Evolutionary conservation across 2,797 vertebrate genomes (phyloP), one percentile per base, ranked within the genome.

Genomic region (Neoniphon sammara): DNA sequence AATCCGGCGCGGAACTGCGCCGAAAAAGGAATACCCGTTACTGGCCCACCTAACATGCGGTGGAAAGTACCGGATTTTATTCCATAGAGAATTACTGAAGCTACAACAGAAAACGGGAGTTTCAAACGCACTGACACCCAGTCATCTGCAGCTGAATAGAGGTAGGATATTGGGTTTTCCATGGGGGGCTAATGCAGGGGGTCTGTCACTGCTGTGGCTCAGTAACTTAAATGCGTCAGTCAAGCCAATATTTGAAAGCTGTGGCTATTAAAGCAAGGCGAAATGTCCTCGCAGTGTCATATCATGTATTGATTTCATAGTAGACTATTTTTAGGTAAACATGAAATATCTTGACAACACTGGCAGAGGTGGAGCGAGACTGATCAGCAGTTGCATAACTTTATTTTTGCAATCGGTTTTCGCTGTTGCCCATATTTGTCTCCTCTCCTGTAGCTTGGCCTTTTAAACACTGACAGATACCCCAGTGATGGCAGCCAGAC

Each of bases 101-200:
- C 58, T 17, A 0, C 61, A 25, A 46, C 23, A 36, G 52, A 46
- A 11, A 30, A 3, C 68, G 23, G 55, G 73, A 70, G 4, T 60
- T 59, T 2, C 39, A 6, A 0, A 77, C 31, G 73, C 61, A 31
- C 60, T 18, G 47, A 62, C 58, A 72, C 12, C 12, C 60, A 10
- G 39, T 15, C 64, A 72, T 70, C 73, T 52, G 3, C 78, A 42
- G 74, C 56, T 72, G 57, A 4, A 54, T 5, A 42, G 27, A 89
- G 90, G 90, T 91, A 88, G 11, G 90, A 65, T 64, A 57, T 55
- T 66, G 31, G 61, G 7, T 10, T 71, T 11, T 53, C 2, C 7
- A 3, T 11, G 27, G 18, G 42, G 23, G 31, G 42, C 62, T 63
- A 25, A 54, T 39, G 79, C 75, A 2, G 66, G 4, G 61, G 11